These are phyloP conservation scores for Diachasmimorpha longicaudata DNA, from an alignment of 1,140 invertebrate genomes.

Conservation along the genomic window DNA sequence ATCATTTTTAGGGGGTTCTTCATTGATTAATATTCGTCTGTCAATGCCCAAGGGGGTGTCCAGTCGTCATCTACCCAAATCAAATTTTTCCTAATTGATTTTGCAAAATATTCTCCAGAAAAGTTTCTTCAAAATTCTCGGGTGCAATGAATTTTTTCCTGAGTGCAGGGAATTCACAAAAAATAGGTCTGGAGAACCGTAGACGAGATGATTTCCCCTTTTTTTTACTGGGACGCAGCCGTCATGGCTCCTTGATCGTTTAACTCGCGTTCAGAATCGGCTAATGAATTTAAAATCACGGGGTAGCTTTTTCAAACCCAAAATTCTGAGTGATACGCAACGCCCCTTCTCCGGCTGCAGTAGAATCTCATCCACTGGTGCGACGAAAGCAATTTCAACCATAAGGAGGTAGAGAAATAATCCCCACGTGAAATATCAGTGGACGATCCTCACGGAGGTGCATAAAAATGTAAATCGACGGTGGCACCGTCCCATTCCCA, in stretches of 20 bases:
- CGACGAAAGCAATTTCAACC: neutral
- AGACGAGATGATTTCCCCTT: neutral
- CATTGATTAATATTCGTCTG: neutral
- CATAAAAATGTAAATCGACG: slow-evolving; percentile 46
- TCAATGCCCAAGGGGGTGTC: too few relatives aligned
- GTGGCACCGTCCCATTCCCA: neutral
- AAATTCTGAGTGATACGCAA: neutral
- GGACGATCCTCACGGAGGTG: neutral
- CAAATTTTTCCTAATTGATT: too few relatives aligned
- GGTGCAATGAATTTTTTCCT: too few relatives aligned
- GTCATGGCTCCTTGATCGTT: slow-evolving; percentile 36
- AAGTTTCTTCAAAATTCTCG: too few relatives aligned
- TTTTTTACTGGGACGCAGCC: slow-evolving; percentile 17
- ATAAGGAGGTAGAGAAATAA: neutral
- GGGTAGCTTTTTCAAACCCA: slow-evolving; percentile 35
- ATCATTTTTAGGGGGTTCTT: neutral
- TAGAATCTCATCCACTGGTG: neutral
- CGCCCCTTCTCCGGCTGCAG: neutral
- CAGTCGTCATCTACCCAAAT: too few relatives aligned
- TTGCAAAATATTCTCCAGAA: too few relatives aligned
- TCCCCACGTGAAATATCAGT: neutral
- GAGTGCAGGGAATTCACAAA: neutral
- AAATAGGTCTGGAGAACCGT: neutral
- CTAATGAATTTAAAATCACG: slow-evolving; percentile 54
- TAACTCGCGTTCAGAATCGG: slow-evolving; percentile 37